Conservation (phyloP, 2,888 invertebrate genomes). For the Busseola fusca region DNA sequence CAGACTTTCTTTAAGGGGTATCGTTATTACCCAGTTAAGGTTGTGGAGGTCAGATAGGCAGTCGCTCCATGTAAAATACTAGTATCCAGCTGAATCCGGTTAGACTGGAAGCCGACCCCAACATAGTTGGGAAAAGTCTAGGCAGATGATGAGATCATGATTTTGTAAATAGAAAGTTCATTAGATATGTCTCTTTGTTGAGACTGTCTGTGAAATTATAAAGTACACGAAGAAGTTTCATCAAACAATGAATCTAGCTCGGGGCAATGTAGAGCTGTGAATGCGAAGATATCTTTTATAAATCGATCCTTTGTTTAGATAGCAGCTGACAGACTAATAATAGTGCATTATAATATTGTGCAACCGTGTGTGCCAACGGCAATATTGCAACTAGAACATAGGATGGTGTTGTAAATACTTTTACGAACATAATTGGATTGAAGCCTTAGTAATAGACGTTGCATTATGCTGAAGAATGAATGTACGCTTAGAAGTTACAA, state of each 20-base stretch:
- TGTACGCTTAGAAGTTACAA: constrained; percentile 28
- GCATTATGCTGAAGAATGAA: constrained; percentile 51
- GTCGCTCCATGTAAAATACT: too few relatives aligned
- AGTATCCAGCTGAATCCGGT: too few relatives aligned
- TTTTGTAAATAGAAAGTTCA: constrained; percentile 40
- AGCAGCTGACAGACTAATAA: constrained; percentile 61
- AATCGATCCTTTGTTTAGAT: constrained; percentile 59
- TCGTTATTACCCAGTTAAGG: too few relatives aligned
- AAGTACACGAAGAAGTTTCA: constrained; percentile 38
- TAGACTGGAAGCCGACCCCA: too few relatives aligned
- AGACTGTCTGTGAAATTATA: constrained; percentile 36
- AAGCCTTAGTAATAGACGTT: constrained; percentile 64
- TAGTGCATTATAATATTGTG: constrained; percentile 63
- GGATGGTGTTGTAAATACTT: constrained; percentile 61
- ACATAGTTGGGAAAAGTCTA: too few relatives aligned
- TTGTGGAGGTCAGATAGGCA: too few relatives aligned
- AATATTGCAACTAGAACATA: constrained; percentile 47
- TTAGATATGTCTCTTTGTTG: constrained; percentile 38
- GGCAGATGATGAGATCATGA: too few relatives aligned
- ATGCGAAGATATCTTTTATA: constrained; percentile 51
- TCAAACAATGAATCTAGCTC: constrained; percentile 50
- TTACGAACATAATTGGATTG: constrained; percentile 66
- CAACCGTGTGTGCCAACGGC: constrained; percentile 50
- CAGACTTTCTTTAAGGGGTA: too few relatives aligned
- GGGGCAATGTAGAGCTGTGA: constrained; percentile 33